Evolutionary conservation across 2,888 invertebrate species (phyloP).

Genomic region (Tiliacea aurago): DNA sequence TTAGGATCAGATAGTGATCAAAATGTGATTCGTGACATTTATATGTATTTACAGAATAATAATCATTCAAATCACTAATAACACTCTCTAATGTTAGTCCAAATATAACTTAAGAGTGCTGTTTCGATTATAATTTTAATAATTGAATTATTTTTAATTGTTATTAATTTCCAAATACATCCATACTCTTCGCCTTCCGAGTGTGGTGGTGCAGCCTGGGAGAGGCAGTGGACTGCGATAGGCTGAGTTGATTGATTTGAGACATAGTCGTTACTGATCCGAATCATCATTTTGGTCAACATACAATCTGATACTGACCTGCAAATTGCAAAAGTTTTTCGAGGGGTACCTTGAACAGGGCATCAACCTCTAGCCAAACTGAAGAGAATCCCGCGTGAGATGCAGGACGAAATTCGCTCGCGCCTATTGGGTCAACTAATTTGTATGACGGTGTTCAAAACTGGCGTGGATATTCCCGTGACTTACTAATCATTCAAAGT

Average conservation of each 20-base stretch:
- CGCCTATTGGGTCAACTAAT: neutral
- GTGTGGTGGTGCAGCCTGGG: no score
- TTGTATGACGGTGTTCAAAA: neutral
- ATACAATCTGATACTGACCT: neutral
- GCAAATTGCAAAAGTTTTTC: neutral
- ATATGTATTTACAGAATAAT: neutral
- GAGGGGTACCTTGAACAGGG: neutral
- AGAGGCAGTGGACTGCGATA: no score
- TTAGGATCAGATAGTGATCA: neutral
- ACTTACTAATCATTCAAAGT: neutral
- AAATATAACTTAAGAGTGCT: neutral
- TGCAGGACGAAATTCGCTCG: neutral
- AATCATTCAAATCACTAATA: neutral
- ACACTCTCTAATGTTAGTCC: neutral
- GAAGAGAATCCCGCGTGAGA: neutral
- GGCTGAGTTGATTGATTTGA: no score
- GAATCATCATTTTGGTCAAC: neutral
- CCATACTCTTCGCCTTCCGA: no score
- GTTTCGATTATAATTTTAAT: no score
- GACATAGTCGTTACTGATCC: no score
- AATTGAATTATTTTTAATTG: neutral
- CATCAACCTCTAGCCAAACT: neutral
- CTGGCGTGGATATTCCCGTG: neutral
- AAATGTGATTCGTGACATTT: neutral
- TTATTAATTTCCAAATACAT: neutral